Base-by-base conservation (phyloP, 2,113 vertebrate genomes). In the Cricetomys ansorgei region DNA sequence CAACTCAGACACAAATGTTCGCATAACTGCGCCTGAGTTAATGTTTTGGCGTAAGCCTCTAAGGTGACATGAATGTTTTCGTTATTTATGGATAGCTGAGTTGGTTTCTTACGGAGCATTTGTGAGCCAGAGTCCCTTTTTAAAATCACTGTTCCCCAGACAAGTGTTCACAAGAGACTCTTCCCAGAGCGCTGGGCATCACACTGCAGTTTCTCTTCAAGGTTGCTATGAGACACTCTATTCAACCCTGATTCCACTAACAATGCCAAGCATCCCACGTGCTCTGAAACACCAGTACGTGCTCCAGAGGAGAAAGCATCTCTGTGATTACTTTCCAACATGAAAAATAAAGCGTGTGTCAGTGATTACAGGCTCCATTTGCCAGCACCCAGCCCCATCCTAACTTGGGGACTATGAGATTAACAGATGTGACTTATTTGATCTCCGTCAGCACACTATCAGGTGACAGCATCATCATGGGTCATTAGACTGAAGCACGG, bases 311-410 rank as follows among this genome's bases (percentile, higher is more conserved):
- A 96, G 94, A 92, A 48, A 75, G 57, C 25, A 81, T n/a, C 45
- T 31, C 50, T 13, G 0, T 97, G 94, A 97, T 98, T 50, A 64
- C 94, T 97, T 98, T 96, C 89, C 96, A 96, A 75, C 81, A 9
- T 93, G 96, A 83, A 77, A 50, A 88, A 23, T 40, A 88, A 50
- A 70, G 86, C 81, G 29, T n/a, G 40, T 73, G 50, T 59, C 83
- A 87, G 48, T 10, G 25, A 50, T 62, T 80, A 55, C 91, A 80
- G 64, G 83, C 89, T 65, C 19, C 43, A 0, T 11, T 64, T 67
- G 50, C 77, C 86, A 57, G 94, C 91, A 69, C 65, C 53, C 75
- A 85, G 45, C 85, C 85, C 67, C 48, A 37, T 64, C 77, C 95
- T 86, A 69, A 59, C 59, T 83, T 45, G 16, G 0, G 31, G n/a